These are phyloP conservation scores for Melanotaenia parkinsoni DNA, from an alignment of 2,797 vertebrate species.

Conservation along the genomic window DNA sequence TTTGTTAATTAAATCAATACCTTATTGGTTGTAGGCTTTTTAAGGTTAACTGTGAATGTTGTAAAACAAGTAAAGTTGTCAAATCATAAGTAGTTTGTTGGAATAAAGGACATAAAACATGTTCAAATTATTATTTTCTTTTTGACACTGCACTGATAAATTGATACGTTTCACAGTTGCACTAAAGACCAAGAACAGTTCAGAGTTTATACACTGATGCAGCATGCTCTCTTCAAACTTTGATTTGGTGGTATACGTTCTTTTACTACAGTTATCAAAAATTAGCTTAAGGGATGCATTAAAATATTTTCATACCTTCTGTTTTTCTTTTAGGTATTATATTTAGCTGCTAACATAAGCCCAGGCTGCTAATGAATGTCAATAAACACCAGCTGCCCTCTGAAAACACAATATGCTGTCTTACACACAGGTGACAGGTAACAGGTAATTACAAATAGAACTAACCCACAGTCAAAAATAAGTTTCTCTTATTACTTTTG, in stretches of 20 bases:
- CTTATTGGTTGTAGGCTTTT: no score
- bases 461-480: neutral
- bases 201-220: constrained; percentile 4
- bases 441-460: constrained; percentile 17
- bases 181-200: neutral
- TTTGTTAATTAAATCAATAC: no score
- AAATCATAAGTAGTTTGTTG: neutral
- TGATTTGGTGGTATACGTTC: constrained; percentile 30
- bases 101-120: neutral
- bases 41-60: neutral
- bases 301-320: constrained; percentile 45
- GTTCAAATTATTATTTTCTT: no score
- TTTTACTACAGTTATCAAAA: constrained; percentile 48
- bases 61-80: neutral
- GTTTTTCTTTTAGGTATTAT: constrained; percentile 52
- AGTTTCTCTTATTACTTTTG: constrained; percentile 11
- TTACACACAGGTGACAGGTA: constrained; percentile 8
- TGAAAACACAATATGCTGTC: constrained; percentile 33
- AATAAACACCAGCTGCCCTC: constrained; percentile 63
- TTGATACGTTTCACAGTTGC: neutral
- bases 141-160: neutral
- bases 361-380: constrained; percentile 60
- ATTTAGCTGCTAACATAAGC: constrained; percentile 56
- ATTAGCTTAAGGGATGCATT: constrained; percentile 43
- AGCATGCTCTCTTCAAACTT: constrained; percentile 13